phyloP scores from a whole-genome alignment of 1,140 invertebrate species.

The Dinoponera quadriceps region DNA sequence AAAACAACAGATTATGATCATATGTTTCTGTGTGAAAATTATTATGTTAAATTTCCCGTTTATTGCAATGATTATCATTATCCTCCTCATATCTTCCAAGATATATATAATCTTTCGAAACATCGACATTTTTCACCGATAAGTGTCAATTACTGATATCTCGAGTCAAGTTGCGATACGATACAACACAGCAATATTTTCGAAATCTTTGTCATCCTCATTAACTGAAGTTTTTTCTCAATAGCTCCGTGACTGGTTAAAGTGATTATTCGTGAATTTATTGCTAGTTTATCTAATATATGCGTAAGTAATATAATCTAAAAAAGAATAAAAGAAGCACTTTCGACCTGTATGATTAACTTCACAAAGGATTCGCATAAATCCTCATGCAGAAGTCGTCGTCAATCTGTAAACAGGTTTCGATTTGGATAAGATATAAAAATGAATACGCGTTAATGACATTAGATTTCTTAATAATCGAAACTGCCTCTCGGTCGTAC shows the following conservation, averaged over 20 bases:
- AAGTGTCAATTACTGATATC: background rate
- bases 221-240: slow-evolving; percentile 12
- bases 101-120: slow-evolving; percentile 40
- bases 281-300: too few species aligned
- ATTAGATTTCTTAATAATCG: background rate
- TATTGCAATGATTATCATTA: slow-evolving; percentile 7
- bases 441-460: slow-evolving; percentile 13
- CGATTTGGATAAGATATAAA: background rate
- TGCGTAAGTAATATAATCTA: background rate
- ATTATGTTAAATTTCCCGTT: background rate
- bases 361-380: background rate
- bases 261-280: background rate
- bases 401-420: background rate
- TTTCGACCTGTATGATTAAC: background rate
- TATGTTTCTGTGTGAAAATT: background rate
- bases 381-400: background rate
- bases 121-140: slow-evolving; percentile 41
- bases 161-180: background rate
- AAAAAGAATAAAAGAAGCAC: background rate
- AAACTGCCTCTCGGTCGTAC: background rate
- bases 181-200: slow-evolving; percentile 12
- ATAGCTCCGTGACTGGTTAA: background rate
- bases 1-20: background rate
- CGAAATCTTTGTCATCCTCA: background rate
- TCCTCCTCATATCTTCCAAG: slow-evolving; percentile 14